Evolutionary conservation across 2,888 invertebrate genomes (phyloP).

Genomic region (Noctua fimbriata): DNA sequence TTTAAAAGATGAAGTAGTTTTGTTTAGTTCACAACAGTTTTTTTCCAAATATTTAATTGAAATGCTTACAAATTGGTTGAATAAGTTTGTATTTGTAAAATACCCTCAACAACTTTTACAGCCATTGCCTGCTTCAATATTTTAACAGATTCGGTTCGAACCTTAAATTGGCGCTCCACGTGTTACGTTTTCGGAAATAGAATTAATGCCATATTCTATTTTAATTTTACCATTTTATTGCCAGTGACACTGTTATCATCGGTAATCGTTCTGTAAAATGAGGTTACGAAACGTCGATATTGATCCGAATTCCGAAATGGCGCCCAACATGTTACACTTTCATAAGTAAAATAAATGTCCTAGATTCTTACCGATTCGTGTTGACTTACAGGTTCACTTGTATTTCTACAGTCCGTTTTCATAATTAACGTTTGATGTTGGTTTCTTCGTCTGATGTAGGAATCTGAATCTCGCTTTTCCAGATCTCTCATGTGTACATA

Average conservation of each 20-base stretch:
- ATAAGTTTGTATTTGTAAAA: not conserved
- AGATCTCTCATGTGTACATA: not conserved
- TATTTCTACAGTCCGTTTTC: not conserved
- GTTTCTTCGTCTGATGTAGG: not conserved
- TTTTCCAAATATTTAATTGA: not conserved
- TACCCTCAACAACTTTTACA: not conserved
- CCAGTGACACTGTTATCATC: not conserved
- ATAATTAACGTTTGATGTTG: constrained; percentile 2
- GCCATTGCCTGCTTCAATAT: not conserved
- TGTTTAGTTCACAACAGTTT: not conserved
- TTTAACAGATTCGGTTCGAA: not conserved
- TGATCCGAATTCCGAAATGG: not conserved
- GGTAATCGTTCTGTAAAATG: not conserved
- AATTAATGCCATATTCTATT: not conserved
- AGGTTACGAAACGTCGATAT: not conserved
- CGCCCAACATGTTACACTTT: constrained; percentile 1
- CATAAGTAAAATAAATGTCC: no score
- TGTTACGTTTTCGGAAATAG: not conserved
- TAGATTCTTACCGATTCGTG: not conserved
- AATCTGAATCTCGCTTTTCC: not conserved
- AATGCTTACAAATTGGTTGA: not conserved
- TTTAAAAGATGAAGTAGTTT: not conserved
- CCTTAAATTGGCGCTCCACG: not conserved
- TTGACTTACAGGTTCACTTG: not conserved
- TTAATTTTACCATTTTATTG: not conserved